Conservation (phyloP, 1,140 invertebrate species). For the Piezodorus guildinii region DNA sequence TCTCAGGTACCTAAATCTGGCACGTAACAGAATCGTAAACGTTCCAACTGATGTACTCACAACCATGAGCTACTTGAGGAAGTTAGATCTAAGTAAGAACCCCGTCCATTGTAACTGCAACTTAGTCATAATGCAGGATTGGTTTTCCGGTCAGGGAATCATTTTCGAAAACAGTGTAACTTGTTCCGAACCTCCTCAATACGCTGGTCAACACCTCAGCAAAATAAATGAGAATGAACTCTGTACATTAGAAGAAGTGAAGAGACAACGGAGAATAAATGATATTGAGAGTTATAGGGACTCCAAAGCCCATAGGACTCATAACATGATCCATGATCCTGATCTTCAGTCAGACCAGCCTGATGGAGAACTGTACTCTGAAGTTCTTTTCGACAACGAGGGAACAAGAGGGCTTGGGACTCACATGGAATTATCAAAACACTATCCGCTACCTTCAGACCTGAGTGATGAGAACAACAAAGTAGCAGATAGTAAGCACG, state of each 20-base stretch:
- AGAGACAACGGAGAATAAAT: constrained; percentile 18
- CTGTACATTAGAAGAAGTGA: constrained; percentile 24
- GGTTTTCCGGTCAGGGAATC: constrained; percentile 26
- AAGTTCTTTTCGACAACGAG: constrained; percentile 20
- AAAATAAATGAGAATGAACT: constrained; percentile 28
- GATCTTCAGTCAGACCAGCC: constrained; percentile 9
- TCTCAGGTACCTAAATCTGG: constrained; percentile 26
- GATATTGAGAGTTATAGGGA: constrained; percentile 2
- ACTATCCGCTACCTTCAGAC: neutral
- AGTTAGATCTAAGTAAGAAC: constrained; percentile 28
- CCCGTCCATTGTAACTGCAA: constrained; percentile 29
- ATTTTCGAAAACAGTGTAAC: constrained; percentile 27
- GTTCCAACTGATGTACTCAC: constrained; percentile 25
- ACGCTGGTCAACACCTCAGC: constrained; percentile 23
- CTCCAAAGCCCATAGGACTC: neutral
- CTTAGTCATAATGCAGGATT: constrained; percentile 28
- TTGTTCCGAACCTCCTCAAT: constrained; percentile 26
- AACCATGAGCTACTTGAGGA: constrained; percentile 23
- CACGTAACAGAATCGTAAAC: constrained; percentile 27
- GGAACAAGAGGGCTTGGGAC: constrained; percentile 19
- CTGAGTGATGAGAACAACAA: constrained; percentile 3
- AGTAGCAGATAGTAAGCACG: neutral
- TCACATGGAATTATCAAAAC: constrained; percentile 19
- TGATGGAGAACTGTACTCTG: neutral
- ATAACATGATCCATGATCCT: constrained; percentile 4